Evolutionary conservation across 2,888 invertebrate species (phyloP).

Genomic region (Acanthoscelides obtectus): DNA sequence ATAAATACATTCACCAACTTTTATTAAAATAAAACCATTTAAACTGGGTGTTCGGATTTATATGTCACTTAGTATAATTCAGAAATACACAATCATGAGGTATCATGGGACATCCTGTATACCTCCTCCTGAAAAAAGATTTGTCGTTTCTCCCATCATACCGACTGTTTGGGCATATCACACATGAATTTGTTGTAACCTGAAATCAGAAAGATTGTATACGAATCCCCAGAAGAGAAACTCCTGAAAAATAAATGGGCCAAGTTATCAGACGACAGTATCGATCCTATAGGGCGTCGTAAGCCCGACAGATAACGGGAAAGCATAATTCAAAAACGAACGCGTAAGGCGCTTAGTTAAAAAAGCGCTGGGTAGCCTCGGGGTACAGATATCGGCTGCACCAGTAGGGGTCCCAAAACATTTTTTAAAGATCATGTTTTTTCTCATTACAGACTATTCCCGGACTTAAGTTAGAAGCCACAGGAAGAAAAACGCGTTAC

Average conservation of each 20-base stretch:
- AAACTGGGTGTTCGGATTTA: too few species aligned
- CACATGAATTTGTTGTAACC: not conserved
- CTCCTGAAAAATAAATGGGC: not conserved
- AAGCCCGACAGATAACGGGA: not conserved
- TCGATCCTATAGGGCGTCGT: not conserved
- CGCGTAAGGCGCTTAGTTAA: not conserved
- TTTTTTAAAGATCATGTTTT: not conserved
- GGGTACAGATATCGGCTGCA: not conserved
- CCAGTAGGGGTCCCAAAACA: not conserved
- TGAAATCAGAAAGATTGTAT: not conserved
- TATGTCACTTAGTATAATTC: too few species aligned
- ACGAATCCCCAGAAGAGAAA: not conserved
- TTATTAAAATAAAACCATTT: too few species aligned
- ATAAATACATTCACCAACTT: too few species aligned
- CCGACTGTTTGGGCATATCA: not conserved
- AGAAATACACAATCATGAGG: too few species aligned
- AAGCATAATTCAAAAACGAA: not conserved
- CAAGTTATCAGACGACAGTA: not conserved
- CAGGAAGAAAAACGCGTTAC: too few species aligned
- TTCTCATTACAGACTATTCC: too few species aligned
- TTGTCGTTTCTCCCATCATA: not conserved
- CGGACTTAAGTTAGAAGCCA: too few species aligned
- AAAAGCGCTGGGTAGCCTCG: not conserved
- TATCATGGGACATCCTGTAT: too few species aligned
- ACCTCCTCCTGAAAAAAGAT: too few species aligned